A percentile compares a stretch with the other conserved stretches of the same genome.
phyloP scores from a whole-genome alignment of 1,140 invertebrate species.

The Rhizoglyphus robini region DNA sequence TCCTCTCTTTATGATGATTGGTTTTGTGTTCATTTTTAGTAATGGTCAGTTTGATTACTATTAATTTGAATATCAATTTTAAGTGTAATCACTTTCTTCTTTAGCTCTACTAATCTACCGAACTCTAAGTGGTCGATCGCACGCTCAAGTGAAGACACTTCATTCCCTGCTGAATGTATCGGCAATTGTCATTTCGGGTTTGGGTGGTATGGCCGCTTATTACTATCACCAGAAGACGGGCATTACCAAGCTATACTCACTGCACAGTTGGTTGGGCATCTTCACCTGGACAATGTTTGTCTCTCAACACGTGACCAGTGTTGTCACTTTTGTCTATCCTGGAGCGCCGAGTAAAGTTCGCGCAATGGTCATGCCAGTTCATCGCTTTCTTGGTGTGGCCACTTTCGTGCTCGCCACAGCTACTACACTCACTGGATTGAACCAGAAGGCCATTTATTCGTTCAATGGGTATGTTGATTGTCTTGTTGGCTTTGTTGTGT shows the following conservation, averaged over 20 bases:
- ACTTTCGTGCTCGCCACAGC: conserved; percentile 56
- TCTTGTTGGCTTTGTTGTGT: too few species aligned
- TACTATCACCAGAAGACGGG: conserved; percentile 2
- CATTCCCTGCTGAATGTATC: conserved; percentile 47
- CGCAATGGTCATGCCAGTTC: conserved; percentile 55
- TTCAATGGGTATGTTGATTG: conserved; percentile 42
- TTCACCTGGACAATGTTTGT: conserved; percentile 56
- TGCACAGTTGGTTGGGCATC: conserved; percentile 72
- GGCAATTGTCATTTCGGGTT: background rate
- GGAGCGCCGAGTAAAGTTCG: conserved; percentile 31
- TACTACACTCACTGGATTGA: conserved; percentile 57
- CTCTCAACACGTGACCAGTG: conserved; percentile 34
- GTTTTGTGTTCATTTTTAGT: conserved; percentile 68
- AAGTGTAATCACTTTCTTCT: too few species aligned
- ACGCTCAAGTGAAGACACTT: conserved; percentile 57
- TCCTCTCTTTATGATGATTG: conserved; percentile 70
- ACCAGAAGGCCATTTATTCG: conserved; percentile 64
- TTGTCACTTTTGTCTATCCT: conserved; percentile 26
- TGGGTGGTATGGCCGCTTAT: conserved; percentile 10
- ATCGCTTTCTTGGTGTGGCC: conserved; percentile 60
- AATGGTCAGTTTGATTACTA: conserved; percentile 52
- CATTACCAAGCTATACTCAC: conserved; percentile 20
- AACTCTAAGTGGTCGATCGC: conserved; percentile 54
- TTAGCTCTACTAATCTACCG: conserved; percentile 64
- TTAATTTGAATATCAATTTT: background rate